These are phyloP conservation scores for Temnothorax longispinosus DNA, from an alignment of 1,140 invertebrate species.

Conservation along the genomic window DNA sequence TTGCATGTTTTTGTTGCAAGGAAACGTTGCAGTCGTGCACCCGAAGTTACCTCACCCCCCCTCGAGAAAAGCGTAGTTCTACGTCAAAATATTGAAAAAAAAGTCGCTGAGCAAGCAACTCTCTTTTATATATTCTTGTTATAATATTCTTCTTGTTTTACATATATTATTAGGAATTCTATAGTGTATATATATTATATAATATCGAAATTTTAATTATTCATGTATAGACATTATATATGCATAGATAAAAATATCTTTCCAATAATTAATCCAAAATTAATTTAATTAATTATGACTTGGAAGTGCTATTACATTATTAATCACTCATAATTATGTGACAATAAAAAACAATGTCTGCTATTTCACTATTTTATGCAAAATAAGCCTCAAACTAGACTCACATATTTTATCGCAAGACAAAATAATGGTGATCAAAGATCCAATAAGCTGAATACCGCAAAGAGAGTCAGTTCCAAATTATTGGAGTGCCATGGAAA, in stretches of 20 bases:
- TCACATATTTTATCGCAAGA: slow-evolving; percentile 30
- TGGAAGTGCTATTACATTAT: not conserved
- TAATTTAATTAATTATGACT: not conserved
- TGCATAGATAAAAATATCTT: not conserved
- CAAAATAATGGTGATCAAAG: slow-evolving; percentile 32
- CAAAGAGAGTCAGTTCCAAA: slow-evolving; percentile 65
- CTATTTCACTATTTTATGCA: slow-evolving; percentile 54
- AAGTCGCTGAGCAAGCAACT: not conserved
- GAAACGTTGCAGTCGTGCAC: too few relatives aligned
- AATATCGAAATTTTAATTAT: not conserved
- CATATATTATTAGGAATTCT: not conserved
- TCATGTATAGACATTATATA: not conserved
- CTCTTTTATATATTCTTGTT: not conserved
- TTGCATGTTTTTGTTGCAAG: too few relatives aligned
- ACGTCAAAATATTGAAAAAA: too few relatives aligned
- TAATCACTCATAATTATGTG: not conserved
- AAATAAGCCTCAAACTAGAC: not conserved
- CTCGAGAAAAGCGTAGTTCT: too few relatives aligned
- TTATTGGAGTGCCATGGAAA: slow-evolving; percentile 42
- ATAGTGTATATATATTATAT: too few relatives aligned
- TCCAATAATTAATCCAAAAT: not conserved
- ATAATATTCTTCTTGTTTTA: not conserved
- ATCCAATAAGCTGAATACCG: slow-evolving; percentile 70
- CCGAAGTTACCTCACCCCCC: too few relatives aligned
- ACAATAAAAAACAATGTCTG: not conserved